phyloP scores from a whole-genome alignment of 2,797 vertebrate species.

The Morus bassanus region DNA sequence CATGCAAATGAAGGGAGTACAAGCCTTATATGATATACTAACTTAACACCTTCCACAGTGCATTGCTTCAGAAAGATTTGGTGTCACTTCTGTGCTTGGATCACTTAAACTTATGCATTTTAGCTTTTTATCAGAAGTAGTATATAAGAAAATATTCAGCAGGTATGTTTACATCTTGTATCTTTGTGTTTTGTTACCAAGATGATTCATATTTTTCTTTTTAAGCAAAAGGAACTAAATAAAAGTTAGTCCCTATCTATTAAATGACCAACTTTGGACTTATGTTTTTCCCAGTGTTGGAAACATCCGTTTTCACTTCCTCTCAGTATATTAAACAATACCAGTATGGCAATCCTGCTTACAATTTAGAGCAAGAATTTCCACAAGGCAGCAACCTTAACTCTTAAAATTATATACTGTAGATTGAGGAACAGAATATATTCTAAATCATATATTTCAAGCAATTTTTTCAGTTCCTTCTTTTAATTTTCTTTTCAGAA shows the following conservation, averaged over 20 bases:
- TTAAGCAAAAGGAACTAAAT: neutral
- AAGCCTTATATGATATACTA: neutral
- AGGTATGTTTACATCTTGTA: neutral
- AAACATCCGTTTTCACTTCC: neutral
- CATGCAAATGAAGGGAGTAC: neutral
- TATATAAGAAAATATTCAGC: neutral
- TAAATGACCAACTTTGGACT: neutral
- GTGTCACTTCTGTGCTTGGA: neutral
- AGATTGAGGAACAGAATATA: neutral
- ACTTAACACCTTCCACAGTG: neutral
- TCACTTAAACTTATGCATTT: neutral
- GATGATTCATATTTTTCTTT: neutral
- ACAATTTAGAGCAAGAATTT: neutral
- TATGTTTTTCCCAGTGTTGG: neutral
- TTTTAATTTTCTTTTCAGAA: neutral
- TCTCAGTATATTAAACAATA: neutral
- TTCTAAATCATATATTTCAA: neutral
- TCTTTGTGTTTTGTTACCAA: neutral
- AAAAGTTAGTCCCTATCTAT: neutral
- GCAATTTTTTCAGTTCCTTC: neutral
- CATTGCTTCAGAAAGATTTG: neutral
- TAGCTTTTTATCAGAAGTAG: neutral
- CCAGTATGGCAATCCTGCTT: neutral
- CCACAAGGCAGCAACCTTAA: neutral
- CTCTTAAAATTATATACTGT: neutral